Evolutionary conservation across 2,888 invertebrate genomes (phyloP), one percentile per base, ranked within the genome.

Genomic region (Ptycholaimellus sp.): DNA sequence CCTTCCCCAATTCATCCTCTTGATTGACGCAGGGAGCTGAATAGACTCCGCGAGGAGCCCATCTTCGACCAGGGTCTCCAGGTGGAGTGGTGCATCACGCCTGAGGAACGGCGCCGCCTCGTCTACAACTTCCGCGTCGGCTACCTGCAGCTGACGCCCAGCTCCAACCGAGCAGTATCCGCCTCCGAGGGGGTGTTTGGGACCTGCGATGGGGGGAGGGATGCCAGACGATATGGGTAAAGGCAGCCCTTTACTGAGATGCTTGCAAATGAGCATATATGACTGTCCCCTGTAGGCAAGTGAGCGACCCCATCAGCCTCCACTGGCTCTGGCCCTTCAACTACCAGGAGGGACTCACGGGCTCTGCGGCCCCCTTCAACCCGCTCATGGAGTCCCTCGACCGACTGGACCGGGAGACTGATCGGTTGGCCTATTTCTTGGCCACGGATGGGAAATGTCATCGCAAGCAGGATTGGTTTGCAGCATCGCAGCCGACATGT

Each of bases 291-390:
- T n/a, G n/a, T n/a, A n/a, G n/a, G n/a, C n/a, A n/a, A n/a, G 50
- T 54, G 11, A 50, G 51, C 4, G 42, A 50, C 9, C 55, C 55
- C 1, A 50, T 55, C 18, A 50, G 55, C 1, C 44, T 55, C 29
- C 55, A 55, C 38, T 55, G 47, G 44, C 42, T 56, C 17, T 55
- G 55, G 55, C 49, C 50, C 3, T 40, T 45, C 11, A 46, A 51
- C 37, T 49, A 52, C 37, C 50, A 48, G 1, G 33, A 44, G 21
- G 49, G 46, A n/a, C n/a, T n/a, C n/a, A n/a, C n/a, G n/a, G n/a
- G n/a, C 37, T 32, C 42, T n/a, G 45, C 46, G 13, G 46, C 48
- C 2, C 46, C 50, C 6, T 50, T 42, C 39, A 42, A 40, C 3
- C 37, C 33, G n/a, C n/a, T 4, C 42, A 44, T 13, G 51, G 34